Base-by-base conservation (phyloP, 2,888 invertebrate genomes). In the Latrodectus hesperus region DNA sequence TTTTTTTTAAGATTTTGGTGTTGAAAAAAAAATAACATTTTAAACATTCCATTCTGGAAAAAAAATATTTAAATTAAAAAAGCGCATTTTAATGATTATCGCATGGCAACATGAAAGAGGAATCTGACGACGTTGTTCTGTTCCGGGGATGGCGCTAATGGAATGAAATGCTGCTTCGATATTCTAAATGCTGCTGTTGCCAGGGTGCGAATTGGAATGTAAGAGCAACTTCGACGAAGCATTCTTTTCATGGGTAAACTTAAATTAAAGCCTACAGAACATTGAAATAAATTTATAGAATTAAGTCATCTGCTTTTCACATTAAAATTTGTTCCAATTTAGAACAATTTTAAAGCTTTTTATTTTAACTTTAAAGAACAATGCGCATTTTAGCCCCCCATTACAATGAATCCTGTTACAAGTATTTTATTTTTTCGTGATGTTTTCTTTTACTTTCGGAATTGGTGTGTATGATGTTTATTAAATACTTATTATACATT, bases 1-100 rank as follows among this genome's bases (percentile, higher is more conserved):
- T 60, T 22, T 49, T 65, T n/a, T 71, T 71, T 71, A 11, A n/a
- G n/a, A 38, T 51, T n/a, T 11, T 14, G 68, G 17, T 16, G 26
- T n/a, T 17, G 51, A 70, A 82, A 68, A 82, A 82, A 75, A 53
- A 38, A 51, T 53, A 75, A 75, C 75, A 67, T 67, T 22, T 67
- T 22, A 17, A 17, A 17, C 82, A 82, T 82, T 75, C 82, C 82
- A 49, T 51, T 22, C 22, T 17, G 73, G n/a, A 52, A 52, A 67
- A 72, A 49, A 79, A 71, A 53, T 52, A 55, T 70, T 79, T 79
- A 79, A 79, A 65, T 67, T 68, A 64, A 26, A 49, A 68, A 68
- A 22, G 17, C 14, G 53, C 38, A 55, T 86, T 86, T 86, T 81
- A 86, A 86, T 86, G 86, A 86, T 1, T 22, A 51, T 64, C 60